Evolutionary conservation across 2,888 invertebrate species (phyloP).

Genomic region (Pseudeuparius sepicola): DNA sequence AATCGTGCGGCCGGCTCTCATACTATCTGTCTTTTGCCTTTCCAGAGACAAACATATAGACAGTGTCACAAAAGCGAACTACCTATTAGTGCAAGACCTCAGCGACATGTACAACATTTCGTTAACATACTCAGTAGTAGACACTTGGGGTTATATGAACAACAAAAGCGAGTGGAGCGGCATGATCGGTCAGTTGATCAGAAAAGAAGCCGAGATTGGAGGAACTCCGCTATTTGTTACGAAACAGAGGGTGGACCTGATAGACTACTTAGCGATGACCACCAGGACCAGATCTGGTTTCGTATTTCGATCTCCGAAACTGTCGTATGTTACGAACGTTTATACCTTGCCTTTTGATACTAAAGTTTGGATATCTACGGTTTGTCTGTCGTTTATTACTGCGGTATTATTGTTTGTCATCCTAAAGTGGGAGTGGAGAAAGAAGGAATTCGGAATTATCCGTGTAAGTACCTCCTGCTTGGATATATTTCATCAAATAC

Average conservation of each 20-base stretch:
- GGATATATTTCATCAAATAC: no score
- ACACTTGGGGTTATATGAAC: conserved; percentile 52
- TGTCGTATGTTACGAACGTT: conserved; percentile 61
- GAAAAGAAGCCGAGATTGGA: conserved; percentile 52
- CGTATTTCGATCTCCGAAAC: conserved; percentile 60
- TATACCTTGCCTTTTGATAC: conserved; percentile 57
- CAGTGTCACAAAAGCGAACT: conserved; percentile 55
- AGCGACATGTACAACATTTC: conserved; percentile 48
- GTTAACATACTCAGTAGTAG: conserved; percentile 43
- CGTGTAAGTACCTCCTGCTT: no score
- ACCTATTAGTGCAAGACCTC: conserved; percentile 47
- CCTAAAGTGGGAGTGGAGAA: conserved; percentile 39
- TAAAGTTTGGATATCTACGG: conserved; percentile 53
- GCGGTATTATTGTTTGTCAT: conserved; percentile 36
- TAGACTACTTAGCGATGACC: conserved; percentile 59
- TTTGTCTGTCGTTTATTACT: conserved; percentile 41
- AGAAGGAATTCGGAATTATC: conserved; percentile 11
- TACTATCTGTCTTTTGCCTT: no score
- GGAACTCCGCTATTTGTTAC: conserved; percentile 57
- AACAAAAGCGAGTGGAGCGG: conserved; percentile 51
- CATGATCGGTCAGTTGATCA: conserved; percentile 52
- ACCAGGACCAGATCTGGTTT: conserved; percentile 58
- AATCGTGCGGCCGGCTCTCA: no score
- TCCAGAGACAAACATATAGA: conserved; percentile 44
- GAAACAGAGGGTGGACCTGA: conserved; percentile 47